phyloP scores from a whole-genome alignment of 92 coral and sea anemone genomes.

The Siderastrea siderea region DNA sequence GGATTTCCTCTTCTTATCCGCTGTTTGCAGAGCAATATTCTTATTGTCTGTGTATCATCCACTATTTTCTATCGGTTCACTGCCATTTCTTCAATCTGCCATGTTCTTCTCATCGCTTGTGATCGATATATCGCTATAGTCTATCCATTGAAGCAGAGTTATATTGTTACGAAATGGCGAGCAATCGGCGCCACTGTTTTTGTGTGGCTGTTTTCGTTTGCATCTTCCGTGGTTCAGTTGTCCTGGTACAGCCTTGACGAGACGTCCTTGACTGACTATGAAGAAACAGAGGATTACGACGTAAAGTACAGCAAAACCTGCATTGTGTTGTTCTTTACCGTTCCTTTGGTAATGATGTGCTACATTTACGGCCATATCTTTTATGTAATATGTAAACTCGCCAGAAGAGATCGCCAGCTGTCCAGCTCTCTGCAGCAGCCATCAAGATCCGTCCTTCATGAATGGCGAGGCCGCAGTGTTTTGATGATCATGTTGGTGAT shows the following conservation, averaged over 20 bases:
- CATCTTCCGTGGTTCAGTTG: slow-evolving; percentile 67
- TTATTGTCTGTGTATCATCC: slow-evolving; percentile 62
- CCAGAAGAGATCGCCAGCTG: slow-evolving; percentile 11
- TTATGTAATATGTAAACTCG: slow-evolving; percentile 15
- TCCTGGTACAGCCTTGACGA: slow-evolving; percentile 50
- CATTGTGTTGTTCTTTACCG: slow-evolving; percentile 41
- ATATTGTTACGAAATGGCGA: slow-evolving; percentile 54
- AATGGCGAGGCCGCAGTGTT: slow-evolving; percentile 52
- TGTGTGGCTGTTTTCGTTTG: slow-evolving; percentile 49
- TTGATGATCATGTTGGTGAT: slow-evolving; percentile 46
- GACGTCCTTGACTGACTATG: slow-evolving; percentile 38
- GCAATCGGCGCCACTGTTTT: slow-evolving; percentile 28
- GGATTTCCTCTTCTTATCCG: slow-evolving; percentile 79
- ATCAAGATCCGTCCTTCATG: not conserved
- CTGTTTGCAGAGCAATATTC: slow-evolving; percentile 57
- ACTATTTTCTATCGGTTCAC: slow-evolving; percentile 76
- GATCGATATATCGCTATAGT: slow-evolving; percentile 90
- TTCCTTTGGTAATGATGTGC: slow-evolving; percentile 46
- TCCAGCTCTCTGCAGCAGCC: not conserved
- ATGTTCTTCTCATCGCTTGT: slow-evolving; percentile 76
- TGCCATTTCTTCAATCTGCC: slow-evolving; percentile 86
- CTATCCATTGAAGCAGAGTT: slow-evolving; percentile 55
- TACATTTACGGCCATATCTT: slow-evolving; percentile 37
- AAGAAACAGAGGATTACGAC: slow-evolving; percentile 4
- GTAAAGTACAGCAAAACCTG: slow-evolving; percentile 24